A percentile compares a stretch with the other conserved stretches of the same genome.
Evolutionary conservation across 2,113 vertebrate species (phyloP).

Genomic region (Varanus salvator): DNA sequence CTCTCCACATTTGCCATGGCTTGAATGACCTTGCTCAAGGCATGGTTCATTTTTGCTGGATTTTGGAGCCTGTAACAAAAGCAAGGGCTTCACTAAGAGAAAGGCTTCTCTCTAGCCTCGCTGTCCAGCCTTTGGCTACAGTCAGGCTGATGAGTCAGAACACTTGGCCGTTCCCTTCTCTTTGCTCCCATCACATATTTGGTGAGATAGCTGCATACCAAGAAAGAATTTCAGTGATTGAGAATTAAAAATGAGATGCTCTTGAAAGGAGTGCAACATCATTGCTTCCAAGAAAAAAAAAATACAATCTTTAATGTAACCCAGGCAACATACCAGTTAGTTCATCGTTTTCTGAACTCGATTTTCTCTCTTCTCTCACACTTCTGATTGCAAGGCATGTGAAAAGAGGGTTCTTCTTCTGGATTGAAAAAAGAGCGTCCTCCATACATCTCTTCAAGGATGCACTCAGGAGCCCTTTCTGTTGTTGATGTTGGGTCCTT

Average conservation of each 20-base stretch:
- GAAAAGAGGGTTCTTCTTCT: neutral
- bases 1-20: no score
- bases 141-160: neutral
- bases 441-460: neutral
- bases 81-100: neutral
- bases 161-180: neutral
- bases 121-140: neutral
- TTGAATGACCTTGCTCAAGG: no score
- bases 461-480: neutral
- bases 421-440: neutral
- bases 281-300: constrained; percentile 28
- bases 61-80: neutral
- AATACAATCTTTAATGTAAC: neutral
- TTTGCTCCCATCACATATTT: neutral
- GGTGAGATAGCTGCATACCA: neutral
- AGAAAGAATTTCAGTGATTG: neutral
- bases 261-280: neutral
- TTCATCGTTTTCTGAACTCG: neutral
- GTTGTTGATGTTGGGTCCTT: neutral
- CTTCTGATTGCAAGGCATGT: neutral
- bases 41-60: neutral
- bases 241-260: neutral
- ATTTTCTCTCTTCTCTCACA: constrained; percentile 16
- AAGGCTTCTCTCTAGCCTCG: neutral
- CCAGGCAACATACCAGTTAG: neutral